phyloP scores from a whole-genome alignment of 1,140 invertebrate species.

The Zeugodacus cucurbitae region DNA sequence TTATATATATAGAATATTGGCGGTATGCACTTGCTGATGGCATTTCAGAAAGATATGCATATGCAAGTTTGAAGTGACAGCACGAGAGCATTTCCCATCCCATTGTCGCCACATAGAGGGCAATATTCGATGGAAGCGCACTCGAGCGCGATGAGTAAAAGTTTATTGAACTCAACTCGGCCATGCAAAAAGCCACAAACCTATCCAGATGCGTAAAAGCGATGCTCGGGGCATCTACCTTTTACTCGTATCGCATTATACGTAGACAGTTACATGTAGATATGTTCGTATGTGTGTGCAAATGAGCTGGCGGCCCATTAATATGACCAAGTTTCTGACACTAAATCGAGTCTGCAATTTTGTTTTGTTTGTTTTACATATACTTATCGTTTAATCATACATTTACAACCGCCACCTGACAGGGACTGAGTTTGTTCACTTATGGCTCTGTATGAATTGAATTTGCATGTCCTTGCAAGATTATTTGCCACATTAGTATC shows the following conservation, averaged over 20 bases:
- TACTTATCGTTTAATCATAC: too few relatives aligned
- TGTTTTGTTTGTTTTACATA: too few relatives aligned
- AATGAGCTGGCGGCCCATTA: background rate
- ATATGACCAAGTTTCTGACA: too few relatives aligned
- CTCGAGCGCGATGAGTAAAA: background rate
- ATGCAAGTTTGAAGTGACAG: background rate
- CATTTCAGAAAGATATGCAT: background rate
- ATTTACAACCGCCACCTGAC: too few relatives aligned
- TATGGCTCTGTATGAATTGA: too few relatives aligned
- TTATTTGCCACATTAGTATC: too few relatives aligned
- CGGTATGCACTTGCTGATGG: background rate
- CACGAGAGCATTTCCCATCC: background rate
- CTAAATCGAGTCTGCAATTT: too few relatives aligned
- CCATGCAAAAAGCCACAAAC: background rate
- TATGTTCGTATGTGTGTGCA: background rate
- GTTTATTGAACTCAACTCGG: slow-evolving; percentile 29
- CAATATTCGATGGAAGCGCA: slow-evolving; percentile 23
- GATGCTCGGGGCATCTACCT: background rate
- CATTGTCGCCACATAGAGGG: background rate
- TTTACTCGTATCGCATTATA: too few relatives aligned
- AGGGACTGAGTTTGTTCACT: too few relatives aligned
- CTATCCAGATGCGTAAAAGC: background rate
- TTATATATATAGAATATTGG: background rate
- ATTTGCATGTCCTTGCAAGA: too few relatives aligned
- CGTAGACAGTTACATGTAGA: background rate